Conservation (phyloP, 2,797 vertebrate genomes). For the Champsocephalus gunnari region DNA sequence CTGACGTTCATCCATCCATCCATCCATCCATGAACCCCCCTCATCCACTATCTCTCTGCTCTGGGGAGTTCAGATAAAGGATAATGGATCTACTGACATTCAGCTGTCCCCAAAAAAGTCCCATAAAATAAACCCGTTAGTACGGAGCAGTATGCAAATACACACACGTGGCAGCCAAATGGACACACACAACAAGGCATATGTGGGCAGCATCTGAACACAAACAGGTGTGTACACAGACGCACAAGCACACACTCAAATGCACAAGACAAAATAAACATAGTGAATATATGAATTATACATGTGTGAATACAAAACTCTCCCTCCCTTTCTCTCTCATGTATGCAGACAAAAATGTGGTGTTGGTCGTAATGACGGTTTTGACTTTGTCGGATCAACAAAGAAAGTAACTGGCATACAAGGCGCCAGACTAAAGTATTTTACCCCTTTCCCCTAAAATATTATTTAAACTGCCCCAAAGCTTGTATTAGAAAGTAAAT, state of each 20-base stretch:
- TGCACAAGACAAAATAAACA: not conserved
- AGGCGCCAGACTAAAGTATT: no score
- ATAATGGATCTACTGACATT: conserved; percentile 78
- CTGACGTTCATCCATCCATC: conserved; percentile 54
- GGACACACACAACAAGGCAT: not conserved
- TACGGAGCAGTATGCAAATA: conserved; percentile 31
- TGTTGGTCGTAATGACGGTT: no score
- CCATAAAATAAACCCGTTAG: conserved; percentile 60
- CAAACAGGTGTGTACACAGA: not conserved
- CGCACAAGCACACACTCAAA: not conserved
- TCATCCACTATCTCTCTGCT: conserved; percentile 42
- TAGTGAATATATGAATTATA: no score
- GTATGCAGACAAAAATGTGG: no score
- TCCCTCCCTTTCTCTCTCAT: no score
- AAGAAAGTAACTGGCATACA: no score
- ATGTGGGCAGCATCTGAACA: not conserved
- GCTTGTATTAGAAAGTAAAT: no score
- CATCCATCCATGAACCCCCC: conserved; percentile 45
- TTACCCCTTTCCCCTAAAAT: no score
- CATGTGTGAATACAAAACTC: no score
- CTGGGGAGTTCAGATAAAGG: conserved; percentile 74
- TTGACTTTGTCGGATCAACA: no score
- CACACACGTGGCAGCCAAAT: not conserved
- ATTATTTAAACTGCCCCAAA: no score
- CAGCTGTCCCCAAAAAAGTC: conserved; percentile 67